Conservation (phyloP, 2,797 vertebrate genomes). For the Percopsis omiscomaycus region DNA sequence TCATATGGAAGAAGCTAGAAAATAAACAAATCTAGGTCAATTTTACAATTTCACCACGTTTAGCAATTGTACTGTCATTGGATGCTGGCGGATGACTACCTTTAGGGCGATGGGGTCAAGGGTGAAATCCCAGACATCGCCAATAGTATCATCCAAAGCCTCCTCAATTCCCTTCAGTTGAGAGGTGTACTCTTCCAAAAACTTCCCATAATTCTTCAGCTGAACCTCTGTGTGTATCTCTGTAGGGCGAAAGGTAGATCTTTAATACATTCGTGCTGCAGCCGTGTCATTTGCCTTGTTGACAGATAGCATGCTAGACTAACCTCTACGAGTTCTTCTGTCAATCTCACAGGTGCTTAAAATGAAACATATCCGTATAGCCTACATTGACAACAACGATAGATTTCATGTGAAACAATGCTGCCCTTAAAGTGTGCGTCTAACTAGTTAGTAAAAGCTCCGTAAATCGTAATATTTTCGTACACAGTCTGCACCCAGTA, state of each 20-base stretch:
- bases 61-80: no score
- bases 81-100: slow-evolving; percentile 64
- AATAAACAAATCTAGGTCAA: slow-evolving; percentile 17
- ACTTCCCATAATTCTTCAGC: slow-evolving; percentile 93
- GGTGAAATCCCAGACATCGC: slow-evolving; percentile 98
- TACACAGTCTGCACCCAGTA: neutral
- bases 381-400: no score
- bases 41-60: neutral
- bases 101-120: slow-evolving; percentile 94
- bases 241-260: slow-evolving; percentile 47
- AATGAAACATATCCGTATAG: no score
- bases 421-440: no score
- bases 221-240: slow-evolving; percentile 99
- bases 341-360: no score
- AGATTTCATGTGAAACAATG: no score
- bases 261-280: no score
- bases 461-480: neutral
- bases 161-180: slow-evolving; percentile 94
- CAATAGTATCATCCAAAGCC: slow-evolving; percentile 92
- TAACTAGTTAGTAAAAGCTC: no score
- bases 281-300: no score
- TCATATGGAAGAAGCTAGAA: slow-evolving; percentile 92
- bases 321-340: no score
- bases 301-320: no score
- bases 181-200: slow-evolving; percentile 92